Base-by-base conservation (phyloP, 2,797 vertebrate genomes). In the Pseudomugil gertrudae region DNA sequence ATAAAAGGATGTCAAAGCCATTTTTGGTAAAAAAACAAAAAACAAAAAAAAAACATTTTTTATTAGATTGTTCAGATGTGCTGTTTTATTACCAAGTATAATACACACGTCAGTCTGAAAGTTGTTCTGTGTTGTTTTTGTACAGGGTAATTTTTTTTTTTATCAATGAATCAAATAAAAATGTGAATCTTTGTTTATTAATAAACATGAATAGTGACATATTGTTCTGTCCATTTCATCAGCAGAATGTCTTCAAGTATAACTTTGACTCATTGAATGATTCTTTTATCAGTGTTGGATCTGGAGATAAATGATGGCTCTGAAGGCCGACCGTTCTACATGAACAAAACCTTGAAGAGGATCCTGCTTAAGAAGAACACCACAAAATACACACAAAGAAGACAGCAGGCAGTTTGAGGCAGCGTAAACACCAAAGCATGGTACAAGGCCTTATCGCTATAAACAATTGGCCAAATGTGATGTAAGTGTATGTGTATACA, bases 1-100 rank as follows among this genome's bases (percentile, higher is more conserved):
- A 80, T 94, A 93, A 90, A 91, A 93, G 94, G 93, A 94, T 93
- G 89, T 93, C 90, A 92, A 94, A 94, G 93, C 93, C 93, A 94
- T 95, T 94, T 93, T 93, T 92, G 89, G 91, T 92, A 90, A 83
- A 47, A 45, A 45, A 6, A 19, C 9, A 36, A 35, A 35, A 35
- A 35, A 35, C 10, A 30, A 30, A 53, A 14, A 17, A 63, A 24
- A 89, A n/a, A n/a, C 29, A 7, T 32, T 94, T 94, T 92, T 84
- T 93, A 93, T 90, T 82, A 83, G 83, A 79, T 91, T 83, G 86
- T 88, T 84, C 78, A 80, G 91, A 90, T 86, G 83, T 91, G 84
- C 81, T 90, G 86, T 93, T 92, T 92, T 91, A 90, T 90, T 90
- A 86, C 89, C 79, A 86, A 78, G 84, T 90, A 85, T 89, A 83